Conservation (phyloP, 2,888 invertebrate species). For the Mimachlamys varia region DNA sequence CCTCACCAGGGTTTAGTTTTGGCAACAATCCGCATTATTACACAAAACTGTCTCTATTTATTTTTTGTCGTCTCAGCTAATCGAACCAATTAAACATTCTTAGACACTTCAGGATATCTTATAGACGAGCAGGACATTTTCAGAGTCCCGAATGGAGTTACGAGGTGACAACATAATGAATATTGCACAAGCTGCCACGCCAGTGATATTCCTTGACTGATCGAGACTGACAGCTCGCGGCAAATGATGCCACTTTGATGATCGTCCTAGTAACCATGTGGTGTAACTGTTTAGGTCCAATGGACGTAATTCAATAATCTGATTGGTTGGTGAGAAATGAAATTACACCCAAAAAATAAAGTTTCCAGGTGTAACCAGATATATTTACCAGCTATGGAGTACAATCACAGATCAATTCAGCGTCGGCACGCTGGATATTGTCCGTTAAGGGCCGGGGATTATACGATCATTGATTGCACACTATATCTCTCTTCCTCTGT, state of each 20-base stretch:
- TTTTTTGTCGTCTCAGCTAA: constrained; percentile 28
- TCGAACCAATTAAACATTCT: constrained; percentile 16
- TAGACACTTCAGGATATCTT: not conserved
- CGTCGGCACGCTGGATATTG: not conserved
- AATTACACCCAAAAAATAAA: constrained; percentile 34
- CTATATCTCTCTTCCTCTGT: not conserved
- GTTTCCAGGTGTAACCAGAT: not conserved
- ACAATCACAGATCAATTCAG: not conserved
- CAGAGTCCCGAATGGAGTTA: not conserved
- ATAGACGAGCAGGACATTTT: constrained; percentile 22
- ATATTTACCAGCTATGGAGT: not conserved
- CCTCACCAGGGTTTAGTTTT: not conserved
- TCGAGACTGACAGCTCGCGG: constrained; percentile 17
- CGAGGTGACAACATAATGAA: not conserved
- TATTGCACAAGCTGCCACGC: constrained; percentile 21
- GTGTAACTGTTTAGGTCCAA: constrained; percentile 15
- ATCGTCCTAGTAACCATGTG: not conserved
- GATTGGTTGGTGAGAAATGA: constrained; percentile 27
- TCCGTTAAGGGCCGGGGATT: not conserved
- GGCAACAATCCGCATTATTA: not conserved
- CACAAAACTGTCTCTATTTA: not conserved
- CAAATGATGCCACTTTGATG: constrained; percentile 34
- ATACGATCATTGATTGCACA: constrained; percentile 14
- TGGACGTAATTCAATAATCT: constrained; percentile 18
- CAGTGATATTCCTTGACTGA: constrained; percentile 3